phyloP scores from a whole-genome alignment of 2,113 vertebrate genomes.

The Dermatemys mawii region DNA sequence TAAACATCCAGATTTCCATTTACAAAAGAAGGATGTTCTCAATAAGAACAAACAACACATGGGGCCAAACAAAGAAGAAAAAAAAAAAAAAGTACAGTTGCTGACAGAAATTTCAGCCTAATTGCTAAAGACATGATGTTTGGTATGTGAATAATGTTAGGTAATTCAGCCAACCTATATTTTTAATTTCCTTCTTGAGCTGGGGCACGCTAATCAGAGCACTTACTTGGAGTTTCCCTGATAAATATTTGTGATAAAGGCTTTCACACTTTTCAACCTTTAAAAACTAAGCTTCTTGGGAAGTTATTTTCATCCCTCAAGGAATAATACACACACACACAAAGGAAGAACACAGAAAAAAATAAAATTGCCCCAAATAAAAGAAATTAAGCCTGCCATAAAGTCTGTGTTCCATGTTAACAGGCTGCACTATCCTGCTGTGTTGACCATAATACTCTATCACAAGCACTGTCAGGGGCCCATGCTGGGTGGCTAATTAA shows the following conservation, averaged over 20 bases:
- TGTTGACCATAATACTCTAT: conserved; percentile 46
- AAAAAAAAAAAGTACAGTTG: background rate
- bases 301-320: background rate
- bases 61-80: conserved; percentile 16
- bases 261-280: background rate
- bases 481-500: conserved; percentile 91
- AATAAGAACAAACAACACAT: conserved; percentile 41
- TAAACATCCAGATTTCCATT: conserved; percentile 67
- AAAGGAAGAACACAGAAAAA: background rate
- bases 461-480: conserved; percentile 63
- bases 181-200: background rate
- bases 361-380: conserved; percentile 37
- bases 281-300: background rate
- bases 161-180: background rate
- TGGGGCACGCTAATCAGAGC: background rate
- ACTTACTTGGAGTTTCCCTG: background rate
- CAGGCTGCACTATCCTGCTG: conserved; percentile 68
- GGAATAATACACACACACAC: background rate
- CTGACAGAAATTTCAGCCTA: background rate
- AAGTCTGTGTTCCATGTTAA: conserved; percentile 66
- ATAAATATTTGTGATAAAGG: background rate
- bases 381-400: conserved; percentile 53
- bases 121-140: background rate
- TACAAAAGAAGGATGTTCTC: conserved; percentile 74
- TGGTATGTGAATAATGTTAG: background rate